Percentiles rank a stretch among this genome's conserved stretches.
Conservation (phyloP, 2,113 vertebrate species). For the Eleginops maclovinus region DNA sequence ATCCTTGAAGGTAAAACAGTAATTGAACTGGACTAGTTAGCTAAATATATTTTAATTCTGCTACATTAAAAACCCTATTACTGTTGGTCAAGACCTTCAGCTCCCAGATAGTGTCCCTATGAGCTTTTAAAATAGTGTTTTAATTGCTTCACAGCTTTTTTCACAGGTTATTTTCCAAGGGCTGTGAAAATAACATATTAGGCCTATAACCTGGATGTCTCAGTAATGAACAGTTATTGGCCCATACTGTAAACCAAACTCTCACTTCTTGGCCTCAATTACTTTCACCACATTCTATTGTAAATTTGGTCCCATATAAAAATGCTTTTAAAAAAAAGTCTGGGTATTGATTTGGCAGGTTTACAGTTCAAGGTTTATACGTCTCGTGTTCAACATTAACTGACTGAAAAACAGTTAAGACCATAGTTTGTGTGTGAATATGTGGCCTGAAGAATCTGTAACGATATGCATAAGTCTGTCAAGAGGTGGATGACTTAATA, state of each 20-base stretch:
- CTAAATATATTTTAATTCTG: background rate
- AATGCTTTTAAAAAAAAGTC: no score
- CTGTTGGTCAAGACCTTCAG: background rate
- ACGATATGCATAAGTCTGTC: background rate
- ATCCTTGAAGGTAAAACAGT: background rate
- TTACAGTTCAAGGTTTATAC: background rate
- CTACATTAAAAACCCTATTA: background rate
- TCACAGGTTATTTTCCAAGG: conserved; percentile 19
- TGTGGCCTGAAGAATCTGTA: background rate
- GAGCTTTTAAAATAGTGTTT: conserved; percentile 16
- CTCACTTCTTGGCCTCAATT: conserved; percentile 14
- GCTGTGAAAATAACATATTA: conserved; percentile 28
- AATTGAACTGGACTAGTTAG: background rate
- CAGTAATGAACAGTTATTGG: conserved; percentile 27
- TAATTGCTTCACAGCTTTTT: conserved; percentile 5
- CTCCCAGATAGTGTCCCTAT: background rate
- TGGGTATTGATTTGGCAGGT: conserved; percentile 11
- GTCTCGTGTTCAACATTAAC: background rate
- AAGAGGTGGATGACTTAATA: no score
- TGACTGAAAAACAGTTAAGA: background rate
- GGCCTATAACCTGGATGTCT: conserved; percentile 19
- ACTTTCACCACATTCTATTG: background rate
- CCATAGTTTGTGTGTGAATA: background rate
- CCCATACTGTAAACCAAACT: conserved; percentile 5
- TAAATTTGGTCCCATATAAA: background rate